Base-by-base conservation (phyloP, 2,888 invertebrate species). In the Eilema caniola region DNA sequence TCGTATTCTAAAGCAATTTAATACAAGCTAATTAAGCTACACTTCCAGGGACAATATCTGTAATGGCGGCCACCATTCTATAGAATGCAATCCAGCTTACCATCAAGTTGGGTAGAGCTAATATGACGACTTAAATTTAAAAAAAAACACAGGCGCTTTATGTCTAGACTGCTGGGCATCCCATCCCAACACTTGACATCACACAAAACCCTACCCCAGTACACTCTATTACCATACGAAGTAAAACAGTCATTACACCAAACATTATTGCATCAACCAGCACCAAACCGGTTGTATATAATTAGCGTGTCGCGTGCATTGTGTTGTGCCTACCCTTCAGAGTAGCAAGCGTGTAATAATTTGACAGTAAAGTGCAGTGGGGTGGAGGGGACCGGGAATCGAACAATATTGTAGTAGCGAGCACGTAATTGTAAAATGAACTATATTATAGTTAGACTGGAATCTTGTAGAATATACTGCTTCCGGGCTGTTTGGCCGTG, bases 281-380 rank as follows among this genome's bases (percentile, higher is more conserved):
- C 66, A 41, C 33, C 23, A n/a, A 37, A 41, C 69, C 63, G 59
- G 69, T 68, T 56, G 8, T 10, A 67, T 63, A 41, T 76, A 79
- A 77, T 73, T 72, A 71, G 62, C 72, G 64, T 70, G 71, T 69
- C 67, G 67, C 60, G 62, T 23, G 23, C 69, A 64, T 64, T 31
- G 28, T 63, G 47, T 64, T 31, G 28, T 63, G 47, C 28, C 20
- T 57, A 59, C 64, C 69, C 69, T 41, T 60, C 8, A 28, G 37
- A 47, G 65, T 23, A 41, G 65, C 67, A 61, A 70, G 69, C 81
- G 71, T 75, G 64, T 80, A 77, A 80, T 80, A 77, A 80, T 82
- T 80, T 82, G 73, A 71, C 20, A 53, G 69, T 47, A 56, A 28
- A 41, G 37, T 47, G 61, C 53, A 71, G 24, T 59, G 37, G 63